Evolutionary conservation across 2,113 vertebrate species (phyloP).

Genomic region (Vidua macroura): DNA sequence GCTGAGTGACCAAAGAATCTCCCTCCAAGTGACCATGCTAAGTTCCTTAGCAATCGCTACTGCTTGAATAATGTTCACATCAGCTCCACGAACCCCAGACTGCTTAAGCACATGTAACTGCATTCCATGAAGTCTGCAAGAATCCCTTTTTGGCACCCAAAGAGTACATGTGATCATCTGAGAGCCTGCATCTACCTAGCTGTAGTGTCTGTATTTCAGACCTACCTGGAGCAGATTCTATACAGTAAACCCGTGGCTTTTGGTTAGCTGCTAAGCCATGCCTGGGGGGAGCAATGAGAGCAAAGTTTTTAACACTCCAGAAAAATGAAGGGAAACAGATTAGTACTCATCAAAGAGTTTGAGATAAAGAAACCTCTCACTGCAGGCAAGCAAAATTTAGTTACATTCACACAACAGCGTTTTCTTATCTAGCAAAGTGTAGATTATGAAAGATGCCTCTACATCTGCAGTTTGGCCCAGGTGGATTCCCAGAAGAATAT

Average conservation of each 20-base stretch:
- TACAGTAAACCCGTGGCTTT: conserved; percentile 50
- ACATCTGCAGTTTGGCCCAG: conserved; percentile 20
- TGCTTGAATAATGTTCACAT: background rate
- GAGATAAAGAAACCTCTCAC: conserved; percentile 23
- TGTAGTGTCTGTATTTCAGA: conserved; percentile 9
- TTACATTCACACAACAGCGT: background rate
- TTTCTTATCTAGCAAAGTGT: background rate
- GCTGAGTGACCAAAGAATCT: background rate
- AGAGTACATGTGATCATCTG: background rate
- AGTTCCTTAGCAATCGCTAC: background rate
- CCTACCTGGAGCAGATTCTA: conserved; percentile 59
- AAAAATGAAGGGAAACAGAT: conserved; percentile 40
- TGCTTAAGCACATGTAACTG: background rate
- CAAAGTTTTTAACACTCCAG: conserved; percentile 35
- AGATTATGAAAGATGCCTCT: background rate
- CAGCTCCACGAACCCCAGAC: background rate
- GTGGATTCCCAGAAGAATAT: background rate
- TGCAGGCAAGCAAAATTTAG: conserved; percentile 6
- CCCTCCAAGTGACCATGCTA: background rate
- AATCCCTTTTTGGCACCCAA: background rate
- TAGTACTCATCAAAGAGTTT: background rate
- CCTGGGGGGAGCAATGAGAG: conserved; percentile 31
- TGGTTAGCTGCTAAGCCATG: conserved; percentile 37
- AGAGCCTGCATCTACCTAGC: conserved; percentile 24
- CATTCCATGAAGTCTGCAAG: background rate